Base-by-base conservation (phyloP, 2,113 vertebrate genomes). In the Alouatta palliata region DNA sequence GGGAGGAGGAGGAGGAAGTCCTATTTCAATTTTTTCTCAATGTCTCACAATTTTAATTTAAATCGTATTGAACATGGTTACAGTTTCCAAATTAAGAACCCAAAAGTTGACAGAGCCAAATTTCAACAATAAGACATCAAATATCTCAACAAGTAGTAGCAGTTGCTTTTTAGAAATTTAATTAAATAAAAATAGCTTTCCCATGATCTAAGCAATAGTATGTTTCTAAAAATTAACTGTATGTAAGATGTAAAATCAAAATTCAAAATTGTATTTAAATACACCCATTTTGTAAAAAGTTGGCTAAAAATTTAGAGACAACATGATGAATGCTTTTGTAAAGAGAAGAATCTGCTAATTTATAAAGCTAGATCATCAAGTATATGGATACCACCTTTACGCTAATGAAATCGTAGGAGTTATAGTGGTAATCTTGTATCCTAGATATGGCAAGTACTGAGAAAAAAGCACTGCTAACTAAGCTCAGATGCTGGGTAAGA, bases 21-120 rank as follows among this genome's bases (percentile, higher is more conserved):
- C 30, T 85, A 79, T 37, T 16, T 52, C 43, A 87, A 61, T 85
- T 94, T 75, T 64, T 47, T 49, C 23, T 75, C 76, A 85, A 27
- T 82, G 45, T 92, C 56, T 94, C 80, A 92, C 45, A 86, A 95
- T 87, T 92, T 96, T 87, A 90, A 91, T 68, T 90, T 92, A 58
- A 89, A 81, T 52, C 25, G 45, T 54, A 94, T 19, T 82, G 40
- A 94, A 93, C 21, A 88, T 14, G 76, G 70, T 70, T n/a, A n/a
- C 49, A 68, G 3, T 85, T 96, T 88, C 17, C 56, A 96, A 81
- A 85, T 80, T 87, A 94, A 87, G 45, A 73, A 43, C 52, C 47
- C 32, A 47, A 92, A 96, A 80, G 75, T 37, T 92, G 73, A 70
- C 13, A 71, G 30, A 91, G 47, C 61, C 75, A 84, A 97, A 73